Percentiles rank a stretch among this genome's conserved stretches.
Conservation (phyloP, 37 sponge, comb jelly and placozoan genomes). For the Agelas oroides region DNA sequence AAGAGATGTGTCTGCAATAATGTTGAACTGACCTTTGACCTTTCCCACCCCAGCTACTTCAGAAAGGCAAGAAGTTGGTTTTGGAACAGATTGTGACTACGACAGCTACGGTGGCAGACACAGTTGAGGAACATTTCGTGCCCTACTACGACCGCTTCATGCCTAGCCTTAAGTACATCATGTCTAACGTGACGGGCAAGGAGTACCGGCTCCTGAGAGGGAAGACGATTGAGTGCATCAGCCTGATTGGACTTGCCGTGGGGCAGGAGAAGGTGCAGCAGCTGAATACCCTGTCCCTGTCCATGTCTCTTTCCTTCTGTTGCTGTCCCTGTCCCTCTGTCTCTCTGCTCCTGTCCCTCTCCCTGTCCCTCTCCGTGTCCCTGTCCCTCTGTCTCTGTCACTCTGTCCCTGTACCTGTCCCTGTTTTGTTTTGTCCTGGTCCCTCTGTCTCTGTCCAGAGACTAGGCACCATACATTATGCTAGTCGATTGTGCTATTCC, state of each 20-base stretch:
- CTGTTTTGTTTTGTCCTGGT: too few species aligned
- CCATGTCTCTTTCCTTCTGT: too few species aligned
- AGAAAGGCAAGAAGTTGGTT: slow-evolving; percentile 81
- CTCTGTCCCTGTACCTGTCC: too few species aligned
- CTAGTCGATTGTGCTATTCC: too few species aligned
- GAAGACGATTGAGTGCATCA: slow-evolving; percentile 98
- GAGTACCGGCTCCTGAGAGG: slow-evolving; percentile 92
- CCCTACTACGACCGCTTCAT: slow-evolving; percentile 97
- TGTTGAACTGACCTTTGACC: too few species aligned
- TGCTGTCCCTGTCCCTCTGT: background rate
- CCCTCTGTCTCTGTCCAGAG: too few species aligned
- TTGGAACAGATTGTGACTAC: slow-evolving; percentile 95
- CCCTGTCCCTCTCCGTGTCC: too few species aligned
- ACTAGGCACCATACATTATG: too few species aligned
- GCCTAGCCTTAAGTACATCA: slow-evolving; percentile 96
- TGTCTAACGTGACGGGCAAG: slow-evolving; percentile 82
- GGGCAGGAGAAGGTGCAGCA: slow-evolving; percentile 96
- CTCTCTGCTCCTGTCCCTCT: too few species aligned
- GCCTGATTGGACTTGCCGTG: slow-evolving; percentile 96
- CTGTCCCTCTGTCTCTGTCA: too few species aligned
- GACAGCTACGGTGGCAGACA: slow-evolving; percentile 93
- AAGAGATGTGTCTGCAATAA: background rate
- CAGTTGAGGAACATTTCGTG: slow-evolving; percentile 87
- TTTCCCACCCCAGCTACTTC: slow-evolving; percentile 72
- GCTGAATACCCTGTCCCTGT: too few species aligned